Evolutionary conservation across 2,888 invertebrate genomes (phyloP), one percentile per base, ranked within the genome.

Genomic region (Melanargia galathea): DNA sequence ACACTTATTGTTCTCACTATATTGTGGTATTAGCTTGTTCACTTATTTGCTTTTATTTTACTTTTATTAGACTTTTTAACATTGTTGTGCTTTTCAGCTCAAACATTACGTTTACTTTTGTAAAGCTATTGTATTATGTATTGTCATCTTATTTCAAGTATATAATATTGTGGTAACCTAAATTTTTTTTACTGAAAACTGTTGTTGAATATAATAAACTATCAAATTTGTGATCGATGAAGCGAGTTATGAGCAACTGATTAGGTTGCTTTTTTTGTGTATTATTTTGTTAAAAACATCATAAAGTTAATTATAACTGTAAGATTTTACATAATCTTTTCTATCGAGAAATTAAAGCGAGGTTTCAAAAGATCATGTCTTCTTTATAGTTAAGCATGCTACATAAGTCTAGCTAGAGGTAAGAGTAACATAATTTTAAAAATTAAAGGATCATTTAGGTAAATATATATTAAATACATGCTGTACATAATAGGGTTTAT

Each of bases 401-500:
- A 35, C n/a, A 18, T 61, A 66, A 54, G 22, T 59, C 35, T 60
- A 60, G 22, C 24, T 55, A 63, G 33, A 22, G 11, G 40, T 64
- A 49, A 16, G 61, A 46, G 54, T 43, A 60, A 57, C 49, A 51
- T 43, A 60, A 55, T 48, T 63, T 55, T 63, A 67, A 65, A 54
- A 43, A 60, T 65, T 65, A 67, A 63, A 38, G 60, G 48, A 62
- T 62, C 51, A 63, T 55, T 43, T 67, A 65, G 65, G 54, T 33
- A 63, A 35, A 52, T 10, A 62, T 30, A 54, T 55, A 35, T n/a
- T 30, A 33, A 48, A 60, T 56, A 58, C 49, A 61, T 20, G 54
- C 30, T 67, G 67, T 67, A 67, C 40, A 67, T 67, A 67, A 65
- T 63, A 67, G 60, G 18, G 33, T 48, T 43, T 60, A 65, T 62